Conservation (phyloP, 2,797 vertebrate species). For the Acipenser oxyrinchus region DNA sequence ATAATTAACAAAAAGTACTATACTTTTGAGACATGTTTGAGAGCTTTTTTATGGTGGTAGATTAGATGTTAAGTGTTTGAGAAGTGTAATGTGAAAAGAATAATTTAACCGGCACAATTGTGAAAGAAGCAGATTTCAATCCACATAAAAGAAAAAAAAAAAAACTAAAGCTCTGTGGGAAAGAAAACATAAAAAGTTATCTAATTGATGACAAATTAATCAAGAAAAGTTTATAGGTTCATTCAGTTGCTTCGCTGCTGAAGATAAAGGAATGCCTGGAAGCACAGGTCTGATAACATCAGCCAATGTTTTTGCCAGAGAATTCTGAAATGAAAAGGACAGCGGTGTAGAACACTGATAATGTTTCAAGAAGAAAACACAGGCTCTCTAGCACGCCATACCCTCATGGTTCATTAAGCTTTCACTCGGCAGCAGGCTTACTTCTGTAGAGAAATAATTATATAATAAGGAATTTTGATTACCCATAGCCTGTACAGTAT, state of each 20-base stretch:
- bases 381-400: conserved; percentile 12
- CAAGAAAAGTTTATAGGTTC: conserved; percentile 17
- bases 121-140: conserved; percentile 20
- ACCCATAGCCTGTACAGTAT: too few relatives aligned
- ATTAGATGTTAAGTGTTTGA: too few relatives aligned
- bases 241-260: conserved; percentile 11
- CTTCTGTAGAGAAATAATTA: not conserved
- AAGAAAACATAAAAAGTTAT: conserved; percentile 15
- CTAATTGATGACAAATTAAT: conserved; percentile 8
- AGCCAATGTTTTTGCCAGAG: conserved; percentile 15
- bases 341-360: conserved; percentile 14
- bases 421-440: conserved; percentile 20
- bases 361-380: conserved; percentile 10
- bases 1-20: too few relatives aligned
- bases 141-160: conserved; percentile 19
- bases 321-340: conserved; percentile 8
- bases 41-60: too few relatives aligned
- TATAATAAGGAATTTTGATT: too few relatives aligned
- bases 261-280: not conserved
- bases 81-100: too few relatives aligned
- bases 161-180: conserved; percentile 25
- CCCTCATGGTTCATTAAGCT: conserved; percentile 8
- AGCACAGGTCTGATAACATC: conserved; percentile 13
- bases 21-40: too few relatives aligned
- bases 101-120: conserved; percentile 11